Evolutionary conservation across 2,888 invertebrate genomes (phyloP).

Genomic region (Limnephilus lunatus): DNA sequence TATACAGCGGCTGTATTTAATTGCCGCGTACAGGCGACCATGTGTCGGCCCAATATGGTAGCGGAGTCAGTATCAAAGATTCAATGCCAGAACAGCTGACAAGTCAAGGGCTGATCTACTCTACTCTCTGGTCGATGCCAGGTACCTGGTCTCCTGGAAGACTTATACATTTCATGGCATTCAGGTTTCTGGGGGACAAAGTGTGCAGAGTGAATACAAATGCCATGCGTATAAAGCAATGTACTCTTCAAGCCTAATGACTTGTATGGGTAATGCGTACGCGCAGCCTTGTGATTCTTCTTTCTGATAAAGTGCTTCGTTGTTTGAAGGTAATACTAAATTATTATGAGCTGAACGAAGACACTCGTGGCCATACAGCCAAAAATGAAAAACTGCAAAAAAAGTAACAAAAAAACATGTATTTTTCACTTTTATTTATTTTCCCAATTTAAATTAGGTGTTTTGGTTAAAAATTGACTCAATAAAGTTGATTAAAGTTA

Average conservation of each 20-base stretch:
- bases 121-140: neutral
- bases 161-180: neutral
- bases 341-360: neutral
- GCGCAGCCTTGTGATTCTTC: neutral
- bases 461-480: too few species aligned
- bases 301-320: neutral
- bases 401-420: neutral
- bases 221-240: neutral
- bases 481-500: too few species aligned
- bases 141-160: neutral
- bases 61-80: neutral
- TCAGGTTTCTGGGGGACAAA: neutral
- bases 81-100: constrained; percentile 20
- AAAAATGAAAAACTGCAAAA: neutral
- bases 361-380: neutral
- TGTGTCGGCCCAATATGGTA: constrained; percentile 25
- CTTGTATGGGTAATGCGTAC: neutral
- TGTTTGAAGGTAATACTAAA: neutral
- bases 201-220: neutral
- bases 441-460: too few species aligned
- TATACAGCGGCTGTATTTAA: neutral
- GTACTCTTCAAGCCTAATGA: neutral
- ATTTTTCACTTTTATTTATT: too few species aligned
- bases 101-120: constrained; percentile 20
- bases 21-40: neutral